Base-by-base conservation (phyloP, 2,888 invertebrate genomes). In the Beris morrisii region DNA sequence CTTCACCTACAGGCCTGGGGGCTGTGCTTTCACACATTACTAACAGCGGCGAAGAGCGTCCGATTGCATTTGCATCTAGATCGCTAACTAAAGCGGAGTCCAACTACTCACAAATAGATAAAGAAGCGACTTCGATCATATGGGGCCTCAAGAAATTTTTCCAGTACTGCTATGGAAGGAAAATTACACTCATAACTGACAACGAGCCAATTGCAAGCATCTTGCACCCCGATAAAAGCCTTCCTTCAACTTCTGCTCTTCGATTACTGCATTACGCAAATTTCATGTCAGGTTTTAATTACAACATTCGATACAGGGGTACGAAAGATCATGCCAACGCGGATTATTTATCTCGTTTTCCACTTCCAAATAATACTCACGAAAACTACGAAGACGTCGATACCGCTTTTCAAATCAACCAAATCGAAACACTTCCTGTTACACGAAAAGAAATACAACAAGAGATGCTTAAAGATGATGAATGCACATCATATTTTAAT, bases 131-230 rank as follows among this genome's bases (percentile, higher is more conserved):
- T 5, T 22, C 52, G 7, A 7, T 52, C 22, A 7, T 52, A 4
- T 52, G 12, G 22, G 52, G 52, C 6, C 28, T 52, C 1, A 52
- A 52, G 52, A 22, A 52, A 22, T 52, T 52, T 28, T 30, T 28
- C 22, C 22, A 52, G 28, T 52, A 52, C 12, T 22, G 22, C 15
- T 52, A 28, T 30, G 52, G 52, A 11, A n/a, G 9, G 28, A 11
- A 22, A 13, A 22, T 5, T 52, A 73, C 70, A 0, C 67, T 80
- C 11, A 32, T 72, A 11, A 79, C 77, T 3, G 77, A 78, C 68
- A 73, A 77, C 65, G 70, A 75, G 59, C 77, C 80, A 1, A 53
- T 71, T 28, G 15, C 66, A 12, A 67, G 70, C 68, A 75, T 76
- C 50, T 75, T 75, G 67, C 71, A 72, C 68, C 45, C 61, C 0